A percentile compares a stretch with the other conserved stretches of the same genome.
phyloP scores from a whole-genome alignment of 2,797 vertebrate genomes.

The Phalanger gymnotis region DNA sequence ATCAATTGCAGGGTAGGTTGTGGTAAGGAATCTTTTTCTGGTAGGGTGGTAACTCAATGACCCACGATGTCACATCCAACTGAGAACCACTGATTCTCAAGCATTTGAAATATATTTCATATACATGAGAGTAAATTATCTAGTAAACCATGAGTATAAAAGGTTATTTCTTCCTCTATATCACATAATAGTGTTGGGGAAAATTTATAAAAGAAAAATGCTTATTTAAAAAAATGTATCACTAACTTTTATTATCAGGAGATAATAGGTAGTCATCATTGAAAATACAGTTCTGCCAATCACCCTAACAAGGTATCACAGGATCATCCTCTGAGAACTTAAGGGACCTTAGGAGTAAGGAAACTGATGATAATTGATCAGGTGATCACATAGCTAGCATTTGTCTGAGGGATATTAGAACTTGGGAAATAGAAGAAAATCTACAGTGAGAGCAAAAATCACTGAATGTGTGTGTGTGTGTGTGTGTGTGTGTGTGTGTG shows the following conservation, averaged over 20 bases:
- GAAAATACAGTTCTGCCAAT: not conserved
- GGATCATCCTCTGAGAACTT: not conserved
- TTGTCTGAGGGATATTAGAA: not conserved
- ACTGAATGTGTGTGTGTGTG: too few relatives aligned
- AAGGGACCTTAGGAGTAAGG: not conserved
- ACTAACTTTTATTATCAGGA: not conserved
- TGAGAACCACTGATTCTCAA: not conserved
- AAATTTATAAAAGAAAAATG: conserved; percentile 45
- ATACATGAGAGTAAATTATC: not conserved
- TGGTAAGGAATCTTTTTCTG: not conserved
- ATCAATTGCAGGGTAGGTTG: too few relatives aligned
- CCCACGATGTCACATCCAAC: not conserved
- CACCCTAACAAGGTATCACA: not conserved
- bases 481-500: too few relatives aligned
- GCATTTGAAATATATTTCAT: not conserved
- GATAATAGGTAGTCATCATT: not conserved
- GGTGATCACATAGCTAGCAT: not conserved
- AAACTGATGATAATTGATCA: not conserved
- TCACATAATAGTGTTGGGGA: not conserved
- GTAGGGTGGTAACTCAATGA: not conserved
- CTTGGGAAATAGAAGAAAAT: not conserved
- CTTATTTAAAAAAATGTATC: conserved; percentile 31
- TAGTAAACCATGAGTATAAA: not conserved
- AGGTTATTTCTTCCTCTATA: not conserved
- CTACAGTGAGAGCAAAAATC: not conserved